Percentiles rank a stretch among this genome's conserved stretches.
phyloP scores from a whole-genome alignment of 1,140 invertebrate genomes.

The Carcinoscorpius rotundicauda region DNA sequence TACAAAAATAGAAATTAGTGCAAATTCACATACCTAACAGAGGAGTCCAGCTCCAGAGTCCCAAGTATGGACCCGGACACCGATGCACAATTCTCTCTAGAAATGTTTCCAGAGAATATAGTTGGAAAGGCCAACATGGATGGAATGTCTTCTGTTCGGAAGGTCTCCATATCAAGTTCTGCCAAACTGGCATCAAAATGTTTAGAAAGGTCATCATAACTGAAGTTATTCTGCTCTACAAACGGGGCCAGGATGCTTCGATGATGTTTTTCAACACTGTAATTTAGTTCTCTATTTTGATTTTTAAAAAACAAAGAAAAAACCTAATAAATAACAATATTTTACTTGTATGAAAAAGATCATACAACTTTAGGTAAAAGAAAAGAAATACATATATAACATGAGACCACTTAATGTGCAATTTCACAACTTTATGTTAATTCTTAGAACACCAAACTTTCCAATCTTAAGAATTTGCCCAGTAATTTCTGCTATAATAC shows the following conservation, averaged over 20 bases:
- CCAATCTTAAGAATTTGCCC: no score
- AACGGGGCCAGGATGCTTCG: slow-evolving; percentile 1
- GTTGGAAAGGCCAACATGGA: slow-evolving; percentile 47
- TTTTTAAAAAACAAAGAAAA: no score
- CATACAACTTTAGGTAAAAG: no score
- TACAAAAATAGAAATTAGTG: not conserved
- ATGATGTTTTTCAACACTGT: no score
- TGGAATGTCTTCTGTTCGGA: slow-evolving; percentile 77
- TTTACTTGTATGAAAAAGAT: no score
- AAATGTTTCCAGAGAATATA: slow-evolving; percentile 30
- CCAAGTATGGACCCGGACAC: slow-evolving; percentile 65
- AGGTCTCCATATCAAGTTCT: slow-evolving; percentile 89
- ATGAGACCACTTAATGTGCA: no score
- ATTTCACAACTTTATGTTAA: no score
- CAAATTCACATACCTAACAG: slow-evolving; percentile 36
- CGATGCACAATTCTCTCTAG: slow-evolving; percentile 68
- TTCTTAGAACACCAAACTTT: no score
- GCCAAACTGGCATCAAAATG: slow-evolving; percentile 84
- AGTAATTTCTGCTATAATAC: no score
- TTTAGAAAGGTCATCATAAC: slow-evolving; percentile 71
- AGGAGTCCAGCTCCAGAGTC: slow-evolving; percentile 61
- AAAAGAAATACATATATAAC: no score
- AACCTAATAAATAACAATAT: no score
- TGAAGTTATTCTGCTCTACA: slow-evolving; percentile 32
- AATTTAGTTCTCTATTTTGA: no score